Evolutionary conservation across 30 jellyfish, hydroid and myxozoan genomes (phyloP), one percentile per base, ranked within the genome.

Genomic region (Mastigias papua): DNA sequence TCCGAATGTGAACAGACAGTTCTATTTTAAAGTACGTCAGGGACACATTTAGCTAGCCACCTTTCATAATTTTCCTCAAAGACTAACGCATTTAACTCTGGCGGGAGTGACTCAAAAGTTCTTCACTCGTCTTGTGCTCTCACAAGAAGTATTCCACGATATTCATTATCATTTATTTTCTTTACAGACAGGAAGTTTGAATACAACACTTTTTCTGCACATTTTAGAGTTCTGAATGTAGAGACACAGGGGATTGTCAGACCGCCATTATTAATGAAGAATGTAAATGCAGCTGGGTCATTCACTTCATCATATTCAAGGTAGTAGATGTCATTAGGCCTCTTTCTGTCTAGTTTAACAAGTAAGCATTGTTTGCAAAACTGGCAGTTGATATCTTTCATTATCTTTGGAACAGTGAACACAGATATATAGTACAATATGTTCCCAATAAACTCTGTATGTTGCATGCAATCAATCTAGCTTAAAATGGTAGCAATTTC

Each of bases 21-120:
- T n/a, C n/a, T n/a, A 48, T 76, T 30, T 33, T 76, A 32, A 48
- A 51, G 67, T 76, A 76, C 46, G 16, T 76, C 29, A 35, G 31
- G 13, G 87, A 76, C 29, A 76, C 74, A 34, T 51, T 76, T 76
- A 23, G 54, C 80, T 20, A 76, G 35, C 42, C 22, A 42, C 48
- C 77, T 37, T 42, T 20, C 72, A 51, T 76, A 51, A 33, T 76
- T 80, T 23, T 76, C 72, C 80, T 76, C 72, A 76, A 76, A 76
- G n/a, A n/a, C 54, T 4, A 42, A 8, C 54, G 7, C 54, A 42
- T 42, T 42, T 42, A 42, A 15, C 54, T 15, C 54, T 42, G 54
- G 13, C 13, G 54, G 13, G 13, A 4, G 54, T 42, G 54, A 42
- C 13, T 4, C 13, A 15, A 42, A 42, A 42, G 54, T 42, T 42